Percentiles rank a stretch among this genome's conserved stretches.
Conservation (phyloP, 2,797 vertebrate genomes). For the Poeciliopsis turneri region DNA sequence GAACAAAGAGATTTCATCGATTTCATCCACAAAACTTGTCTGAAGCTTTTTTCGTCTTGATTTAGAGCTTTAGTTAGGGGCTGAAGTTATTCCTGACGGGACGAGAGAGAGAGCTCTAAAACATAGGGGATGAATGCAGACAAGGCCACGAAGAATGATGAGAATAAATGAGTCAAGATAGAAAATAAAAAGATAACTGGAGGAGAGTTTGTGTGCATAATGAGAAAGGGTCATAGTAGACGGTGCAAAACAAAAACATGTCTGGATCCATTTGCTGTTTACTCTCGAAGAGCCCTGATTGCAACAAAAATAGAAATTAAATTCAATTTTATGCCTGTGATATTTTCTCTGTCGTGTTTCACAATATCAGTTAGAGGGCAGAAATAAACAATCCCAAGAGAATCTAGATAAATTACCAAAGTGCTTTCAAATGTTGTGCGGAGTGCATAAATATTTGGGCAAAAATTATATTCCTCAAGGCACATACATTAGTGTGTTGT, state of each 20-base stretch:
- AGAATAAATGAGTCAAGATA: conserved; percentile 5
- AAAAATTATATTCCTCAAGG: neutral
- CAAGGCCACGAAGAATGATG: conserved; percentile 33
- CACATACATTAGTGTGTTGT: neutral
- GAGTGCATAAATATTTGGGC: neutral
- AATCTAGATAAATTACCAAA: neutral
- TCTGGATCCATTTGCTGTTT: neutral
- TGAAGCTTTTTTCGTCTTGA: conserved; percentile 14
- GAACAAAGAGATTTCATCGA: conserved; percentile 17
- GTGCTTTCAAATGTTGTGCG: neutral
- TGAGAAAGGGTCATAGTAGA: neutral
- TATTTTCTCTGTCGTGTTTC: neutral
- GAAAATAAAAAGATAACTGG: neutral
- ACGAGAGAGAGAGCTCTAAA: neutral
- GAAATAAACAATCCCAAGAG: too few species aligned
- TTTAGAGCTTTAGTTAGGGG: conserved; percentile 1
- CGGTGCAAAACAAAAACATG: neutral
- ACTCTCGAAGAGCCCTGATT: neutral
- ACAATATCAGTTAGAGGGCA: neutral
- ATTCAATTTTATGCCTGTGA: neutral
- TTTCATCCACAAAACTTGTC: conserved; percentile 18
- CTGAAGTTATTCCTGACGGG: conserved; percentile 24
- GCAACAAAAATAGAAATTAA: conserved; percentile 1
- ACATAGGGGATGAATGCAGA: conserved; percentile 23
- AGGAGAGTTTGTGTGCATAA: neutral